phyloP scores from a whole-genome alignment of 2,113 vertebrate species.

The Phoxinus phoxinus region DNA sequence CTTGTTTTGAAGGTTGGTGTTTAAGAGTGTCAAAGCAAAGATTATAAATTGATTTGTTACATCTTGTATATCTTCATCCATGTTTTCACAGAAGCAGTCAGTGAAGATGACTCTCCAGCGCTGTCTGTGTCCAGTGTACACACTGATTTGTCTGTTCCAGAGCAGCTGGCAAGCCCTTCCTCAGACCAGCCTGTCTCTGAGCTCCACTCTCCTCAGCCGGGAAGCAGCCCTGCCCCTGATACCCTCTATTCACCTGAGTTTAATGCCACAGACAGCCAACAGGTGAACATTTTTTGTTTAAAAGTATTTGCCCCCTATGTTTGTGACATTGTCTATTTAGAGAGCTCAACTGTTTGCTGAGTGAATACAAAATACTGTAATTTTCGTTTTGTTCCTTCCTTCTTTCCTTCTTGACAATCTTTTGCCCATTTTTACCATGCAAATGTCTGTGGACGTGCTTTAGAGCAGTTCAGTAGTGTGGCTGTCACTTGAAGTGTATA shows the following conservation, averaged over 20 bases:
- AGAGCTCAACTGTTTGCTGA: no score
- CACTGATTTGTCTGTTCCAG: constrained; percentile 77
- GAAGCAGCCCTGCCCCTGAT: constrained; percentile 74
- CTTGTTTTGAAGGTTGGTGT: background rate
- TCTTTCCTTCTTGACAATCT: no score
- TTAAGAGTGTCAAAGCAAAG: background rate
- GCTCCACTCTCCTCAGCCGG: constrained; percentile 61
- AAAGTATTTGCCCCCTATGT: background rate
- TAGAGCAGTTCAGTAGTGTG: no score
- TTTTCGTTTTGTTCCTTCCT: no score
- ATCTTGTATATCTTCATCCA: constrained; percentile 14
- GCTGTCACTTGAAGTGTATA: no score
- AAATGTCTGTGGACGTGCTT: no score
- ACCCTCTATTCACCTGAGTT: constrained; percentile 81
- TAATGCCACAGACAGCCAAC: constrained; percentile 74
- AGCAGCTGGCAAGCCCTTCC: constrained; percentile 74
- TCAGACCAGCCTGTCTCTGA: constrained; percentile 68
- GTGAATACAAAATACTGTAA: no score
- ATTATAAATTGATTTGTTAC: background rate
- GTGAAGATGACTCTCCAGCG: constrained; percentile 74
- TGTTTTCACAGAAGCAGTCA: constrained; percentile 73
- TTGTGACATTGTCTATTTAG: no score
- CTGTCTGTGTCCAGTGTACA: constrained; percentile 78
- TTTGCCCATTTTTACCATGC: no score
- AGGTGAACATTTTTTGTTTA: constrained; percentile 71